Evolutionary conservation across 2,888 invertebrate genomes (phyloP), one percentile per base, ranked within the genome.

Genomic region (Leptopilina syphax): DNA sequence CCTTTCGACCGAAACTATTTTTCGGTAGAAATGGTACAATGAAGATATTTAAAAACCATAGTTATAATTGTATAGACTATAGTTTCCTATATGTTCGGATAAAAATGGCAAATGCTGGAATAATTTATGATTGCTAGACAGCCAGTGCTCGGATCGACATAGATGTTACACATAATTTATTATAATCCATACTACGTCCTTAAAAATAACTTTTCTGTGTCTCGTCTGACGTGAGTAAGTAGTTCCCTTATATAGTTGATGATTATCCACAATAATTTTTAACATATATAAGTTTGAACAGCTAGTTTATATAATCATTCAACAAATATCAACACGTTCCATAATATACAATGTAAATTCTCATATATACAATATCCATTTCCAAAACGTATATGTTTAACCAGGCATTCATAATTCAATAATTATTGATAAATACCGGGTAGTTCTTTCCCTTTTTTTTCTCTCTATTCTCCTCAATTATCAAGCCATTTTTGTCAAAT

Each of bases 121-220:
- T 73, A 73, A 73, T 73, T 54, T 54, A 73, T 73, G 73, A 73
- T 57, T 9, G 34, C 27, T 73, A n/a, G 57, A 1, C 27, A 73
- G 54, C n/a, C 57, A 54, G 54, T 73, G 73, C 73, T 57, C 78
- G 80, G 76, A 65, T 76, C 57, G 77, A 78, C 81, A 81, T 60
- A 84, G 79, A 78, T 80, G 57, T 73, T 79, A 57, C 83, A 84
- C 88, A 89, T 89, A 86, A 89, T 89, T 88, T 85, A 89, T 89
- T 83, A 83, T 83, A 85, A 86, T 86, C 88, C 85, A 89, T 88
- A 88, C 80, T 68, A 81, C 77, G 79, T 47, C 78, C 87, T 85
- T 73, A 87, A 88, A 88, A 87, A 88, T 88, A 89, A 88, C 83
- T 76, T 50, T 78, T 66, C 50, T 78, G 65, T 76, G 79, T 34